phyloP scores from a whole-genome alignment of 1,140 invertebrate genomes.

The Lanistes nyassanus region DNA sequence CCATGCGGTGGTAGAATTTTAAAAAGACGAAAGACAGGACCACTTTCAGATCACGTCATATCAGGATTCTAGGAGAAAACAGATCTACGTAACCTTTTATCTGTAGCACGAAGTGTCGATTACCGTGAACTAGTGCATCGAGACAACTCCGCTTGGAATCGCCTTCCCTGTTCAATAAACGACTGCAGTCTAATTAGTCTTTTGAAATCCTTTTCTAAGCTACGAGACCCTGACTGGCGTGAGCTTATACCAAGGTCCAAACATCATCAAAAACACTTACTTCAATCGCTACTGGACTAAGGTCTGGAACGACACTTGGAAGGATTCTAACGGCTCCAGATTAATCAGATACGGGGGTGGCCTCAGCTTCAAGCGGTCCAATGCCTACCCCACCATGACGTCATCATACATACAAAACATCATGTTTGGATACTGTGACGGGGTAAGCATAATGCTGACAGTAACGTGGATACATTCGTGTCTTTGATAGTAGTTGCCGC shows the following conservation, averaged over 20 bases:
- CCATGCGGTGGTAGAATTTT: too few species aligned
- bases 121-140: too few species aligned
- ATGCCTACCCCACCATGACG: constrained; percentile 26
- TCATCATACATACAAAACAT: constrained; percentile 1
- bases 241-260: constrained; percentile 21
- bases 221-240: background rate
- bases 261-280: constrained; percentile 15
- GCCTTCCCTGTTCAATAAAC: too few species aligned
- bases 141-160: too few species aligned
- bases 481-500: background rate
- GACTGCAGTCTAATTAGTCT: background rate
- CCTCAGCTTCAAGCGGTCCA: constrained; percentile 21
- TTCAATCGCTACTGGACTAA: constrained; percentile 22
- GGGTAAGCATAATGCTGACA: background rate
- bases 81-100: too few species aligned
- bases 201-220: background rate
- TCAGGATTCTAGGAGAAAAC: too few species aligned
- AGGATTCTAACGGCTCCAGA: background rate
- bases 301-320: background rate
- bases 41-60: too few species aligned
- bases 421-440: constrained; percentile 18
- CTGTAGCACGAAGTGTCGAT: too few species aligned
- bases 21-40: too few species aligned
- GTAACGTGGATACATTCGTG: background rate
- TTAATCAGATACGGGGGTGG: constrained; percentile 13